Evolutionary conservation across 2,113 vertebrate genomes (phyloP).

Genomic region (Columba janthina): DNA sequence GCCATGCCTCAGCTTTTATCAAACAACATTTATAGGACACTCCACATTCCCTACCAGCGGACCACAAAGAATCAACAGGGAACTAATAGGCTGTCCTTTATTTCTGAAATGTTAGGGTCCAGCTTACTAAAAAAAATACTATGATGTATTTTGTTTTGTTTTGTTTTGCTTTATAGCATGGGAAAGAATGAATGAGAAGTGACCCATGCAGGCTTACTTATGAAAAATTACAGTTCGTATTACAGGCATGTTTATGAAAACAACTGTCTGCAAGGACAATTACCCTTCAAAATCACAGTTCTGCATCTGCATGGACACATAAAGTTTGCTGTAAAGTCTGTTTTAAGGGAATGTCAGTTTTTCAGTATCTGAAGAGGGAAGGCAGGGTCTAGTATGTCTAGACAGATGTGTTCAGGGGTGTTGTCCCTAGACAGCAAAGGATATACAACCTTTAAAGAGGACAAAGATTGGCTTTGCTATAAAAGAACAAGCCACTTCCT

Average conservation of each 20-base stretch:
- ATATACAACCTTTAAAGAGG: conserved; percentile 24
- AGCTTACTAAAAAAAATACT: neutral
- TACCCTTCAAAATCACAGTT: neutral
- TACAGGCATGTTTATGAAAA: neutral
- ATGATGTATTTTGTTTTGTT: neutral
- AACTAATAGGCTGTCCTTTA: conserved; percentile 3
- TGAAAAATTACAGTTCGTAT: neutral
- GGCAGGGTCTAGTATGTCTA: conserved; percentile 14
- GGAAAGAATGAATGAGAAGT: conserved; percentile 51
- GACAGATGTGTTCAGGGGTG: conserved; percentile 19
- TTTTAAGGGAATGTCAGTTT: neutral
- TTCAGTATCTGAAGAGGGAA: neutral
- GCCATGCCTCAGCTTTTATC: conserved; percentile 47
- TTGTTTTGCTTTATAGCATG: conserved; percentile 29
- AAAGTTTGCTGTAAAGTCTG: neutral
- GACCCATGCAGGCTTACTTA: neutral
- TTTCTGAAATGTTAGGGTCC: conserved; percentile 40
- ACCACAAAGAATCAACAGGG: conserved; percentile 47
- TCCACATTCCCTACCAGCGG: neutral
- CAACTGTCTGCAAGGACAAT: neutral
- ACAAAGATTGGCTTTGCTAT: conserved; percentile 66
- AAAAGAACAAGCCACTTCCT: conserved; percentile 64
- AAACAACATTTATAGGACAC: conserved; percentile 51
- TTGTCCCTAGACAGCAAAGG: conserved; percentile 59
- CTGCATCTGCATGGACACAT: neutral